Evolutionary conservation across 2,797 vertebrate genomes (phyloP).

Genomic region (Lithobates pipiens): DNA sequence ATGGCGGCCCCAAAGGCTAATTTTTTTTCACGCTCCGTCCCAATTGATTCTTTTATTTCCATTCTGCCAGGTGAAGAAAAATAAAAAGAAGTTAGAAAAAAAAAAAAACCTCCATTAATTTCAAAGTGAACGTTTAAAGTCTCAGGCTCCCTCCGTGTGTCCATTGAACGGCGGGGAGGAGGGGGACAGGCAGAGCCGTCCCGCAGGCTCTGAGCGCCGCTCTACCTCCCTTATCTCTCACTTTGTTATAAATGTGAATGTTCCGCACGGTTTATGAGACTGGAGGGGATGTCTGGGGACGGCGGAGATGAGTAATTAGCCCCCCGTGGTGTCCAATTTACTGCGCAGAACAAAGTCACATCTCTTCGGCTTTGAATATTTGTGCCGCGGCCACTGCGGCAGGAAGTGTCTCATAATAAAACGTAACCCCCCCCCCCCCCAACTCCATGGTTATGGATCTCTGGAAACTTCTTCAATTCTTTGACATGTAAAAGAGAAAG

Average conservation of each 20-base stretch:
- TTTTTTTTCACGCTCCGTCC: conserved; percentile 4
- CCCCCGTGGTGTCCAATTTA: conserved; percentile 57
- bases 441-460: not conserved
- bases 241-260: conserved; percentile 58
- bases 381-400: conserved; percentile 24
- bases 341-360: conserved; percentile 51
- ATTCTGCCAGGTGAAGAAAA: conserved; percentile 29
- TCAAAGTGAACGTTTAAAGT: conserved; percentile 4
- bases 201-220: conserved; percentile 26
- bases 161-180: not conserved
- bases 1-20: conserved; percentile 21
- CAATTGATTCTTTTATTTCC: conserved; percentile 36
- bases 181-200: not conserved
- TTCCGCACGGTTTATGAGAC: conserved; percentile 54
- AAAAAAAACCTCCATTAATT: conserved; percentile 35
- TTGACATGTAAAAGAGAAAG: not conserved
- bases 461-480: conserved; percentile 10
- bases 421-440: not conserved
- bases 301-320: conserved; percentile 58
- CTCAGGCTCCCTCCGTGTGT: conserved; percentile 18
- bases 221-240: conserved; percentile 45
- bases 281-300: conserved; percentile 51
- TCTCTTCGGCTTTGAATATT: conserved; percentile 53
- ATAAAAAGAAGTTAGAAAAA: not conserved
- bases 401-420: conserved; percentile 35